Percentiles rank a stretch among this genome's conserved stretches.
Conservation (phyloP, 2,888 invertebrate species). For the Cloeon dipterum region DNA sequence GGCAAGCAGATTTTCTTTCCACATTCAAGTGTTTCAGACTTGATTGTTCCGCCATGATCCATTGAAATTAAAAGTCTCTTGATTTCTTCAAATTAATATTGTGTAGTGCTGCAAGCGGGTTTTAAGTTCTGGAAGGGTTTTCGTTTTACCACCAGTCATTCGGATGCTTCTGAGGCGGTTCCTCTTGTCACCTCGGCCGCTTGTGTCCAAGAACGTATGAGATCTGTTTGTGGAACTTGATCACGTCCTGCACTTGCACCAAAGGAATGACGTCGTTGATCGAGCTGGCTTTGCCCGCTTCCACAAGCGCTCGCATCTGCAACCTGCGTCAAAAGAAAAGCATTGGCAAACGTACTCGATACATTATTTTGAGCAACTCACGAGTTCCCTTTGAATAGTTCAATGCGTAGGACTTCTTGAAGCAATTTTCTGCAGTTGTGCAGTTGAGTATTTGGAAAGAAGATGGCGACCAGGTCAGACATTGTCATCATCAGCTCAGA, state of each 20-base stretch:
- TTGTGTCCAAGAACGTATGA: slow-evolving; percentile 53
- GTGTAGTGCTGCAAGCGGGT: no score
- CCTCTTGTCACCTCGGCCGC: slow-evolving; percentile 29
- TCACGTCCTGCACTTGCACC: slow-evolving; percentile 61
- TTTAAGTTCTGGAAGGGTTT: no score
- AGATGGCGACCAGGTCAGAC: slow-evolving; percentile 54
- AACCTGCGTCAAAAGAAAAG: slow-evolving; percentile 22
- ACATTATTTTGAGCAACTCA: slow-evolving; percentile 22
- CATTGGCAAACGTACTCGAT: not conserved
- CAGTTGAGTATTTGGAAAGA: slow-evolving; percentile 54
- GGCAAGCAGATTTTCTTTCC: no score
- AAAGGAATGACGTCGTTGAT: slow-evolving; percentile 49
- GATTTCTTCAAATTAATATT: no score
- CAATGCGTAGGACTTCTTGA: slow-evolving; percentile 49
- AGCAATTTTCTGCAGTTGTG: slow-evolving; percentile 56
- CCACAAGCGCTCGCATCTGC: slow-evolving; percentile 52
- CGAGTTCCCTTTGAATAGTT: slow-evolving; percentile 65
- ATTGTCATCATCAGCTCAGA: slow-evolving; percentile 62
- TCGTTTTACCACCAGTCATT: no score
- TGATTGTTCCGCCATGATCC: no score
- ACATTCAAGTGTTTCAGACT: no score
- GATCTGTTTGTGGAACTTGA: slow-evolving; percentile 67
- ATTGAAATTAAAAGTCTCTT: no score
- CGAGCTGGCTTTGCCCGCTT: slow-evolving; percentile 46
- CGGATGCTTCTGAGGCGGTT: no score